These are phyloP conservation scores for Urocynchramus pylzowi DNA, from an alignment of 2,113 vertebrate genomes.

Conservation along the genomic window DNA sequence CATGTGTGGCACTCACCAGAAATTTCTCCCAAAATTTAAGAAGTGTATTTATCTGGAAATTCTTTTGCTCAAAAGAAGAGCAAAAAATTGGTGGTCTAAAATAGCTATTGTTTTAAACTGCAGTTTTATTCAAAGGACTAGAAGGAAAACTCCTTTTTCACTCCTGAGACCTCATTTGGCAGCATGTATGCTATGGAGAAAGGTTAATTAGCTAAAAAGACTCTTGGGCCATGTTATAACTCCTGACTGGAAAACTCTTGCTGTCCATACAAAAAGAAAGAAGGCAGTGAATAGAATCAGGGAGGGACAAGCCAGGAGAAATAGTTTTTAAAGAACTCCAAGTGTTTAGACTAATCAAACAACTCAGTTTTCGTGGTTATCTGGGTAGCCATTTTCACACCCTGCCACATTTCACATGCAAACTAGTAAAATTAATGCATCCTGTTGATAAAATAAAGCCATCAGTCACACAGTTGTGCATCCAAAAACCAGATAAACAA, in stretches of 20 bases:
- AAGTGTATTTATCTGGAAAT: not conserved
- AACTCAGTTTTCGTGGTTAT: constrained; percentile 44
- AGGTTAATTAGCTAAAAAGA: constrained; percentile 9
- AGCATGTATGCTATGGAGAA: not conserved
- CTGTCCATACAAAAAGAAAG: constrained; percentile 27
- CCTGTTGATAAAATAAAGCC: constrained; percentile 19
- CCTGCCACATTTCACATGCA: not conserved
- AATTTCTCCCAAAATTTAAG: not conserved
- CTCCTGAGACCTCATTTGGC: not conserved
- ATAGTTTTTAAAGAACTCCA: constrained; percentile 10
- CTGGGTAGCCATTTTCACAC: constrained; percentile 1
- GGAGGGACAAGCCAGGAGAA: not conserved
- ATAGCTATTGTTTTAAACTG: not conserved
- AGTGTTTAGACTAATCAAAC: constrained; percentile 5
- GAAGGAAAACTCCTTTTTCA: constrained; percentile 9
- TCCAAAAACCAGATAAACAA: constrained; percentile 40
- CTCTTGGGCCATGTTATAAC: not conserved
- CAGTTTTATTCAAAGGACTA: not conserved
- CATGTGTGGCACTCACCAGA: not conserved
- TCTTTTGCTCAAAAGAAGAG: not conserved
- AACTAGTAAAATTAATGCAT: constrained; percentile 27
- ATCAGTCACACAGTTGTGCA: not conserved
- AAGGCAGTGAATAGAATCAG: not conserved
- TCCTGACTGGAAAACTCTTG: not conserved
- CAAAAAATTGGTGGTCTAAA: not conserved